Conservation (phyloP, 1,140 invertebrate species). For the Zaprionus capensis region DNA sequence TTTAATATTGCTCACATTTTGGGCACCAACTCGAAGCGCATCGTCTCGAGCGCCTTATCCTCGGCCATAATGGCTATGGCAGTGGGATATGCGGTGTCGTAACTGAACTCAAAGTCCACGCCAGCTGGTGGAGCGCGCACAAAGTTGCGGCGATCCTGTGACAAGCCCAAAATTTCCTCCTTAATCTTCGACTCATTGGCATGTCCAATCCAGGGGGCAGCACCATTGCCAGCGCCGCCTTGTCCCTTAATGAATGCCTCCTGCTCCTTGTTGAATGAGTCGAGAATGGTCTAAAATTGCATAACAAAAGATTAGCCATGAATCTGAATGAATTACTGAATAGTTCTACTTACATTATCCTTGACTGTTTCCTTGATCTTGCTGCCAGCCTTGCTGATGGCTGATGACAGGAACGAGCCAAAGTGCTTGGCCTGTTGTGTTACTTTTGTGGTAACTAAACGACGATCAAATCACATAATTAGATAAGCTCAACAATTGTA, state of each 20-base stretch:
- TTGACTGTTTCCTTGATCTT: constrained; percentile 98
- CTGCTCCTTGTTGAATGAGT: constrained; percentile 98
- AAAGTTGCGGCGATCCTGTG: constrained; percentile 98
- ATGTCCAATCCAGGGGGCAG: constrained; percentile 96
- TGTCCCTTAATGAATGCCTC: constrained; percentile 96
- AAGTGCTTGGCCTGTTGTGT: constrained; percentile 95
- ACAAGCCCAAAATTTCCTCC: constrained; percentile 96
- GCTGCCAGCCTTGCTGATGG: constrained; percentile 95
- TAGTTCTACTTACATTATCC: constrained; percentile 92
- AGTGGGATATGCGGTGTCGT: constrained; percentile 94
- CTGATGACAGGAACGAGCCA: constrained; percentile 95
- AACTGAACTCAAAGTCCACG: constrained; percentile 98
- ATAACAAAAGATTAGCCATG: neutral
- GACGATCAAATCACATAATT: neutral
- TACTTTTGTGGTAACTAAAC: constrained; percentile 94
- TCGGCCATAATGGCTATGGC: constrained; percentile 97
- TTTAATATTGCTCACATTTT: constrained; percentile 90
- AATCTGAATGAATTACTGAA: neutral
- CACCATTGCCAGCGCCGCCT: constrained; percentile 90
- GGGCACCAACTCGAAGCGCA: constrained; percentile 99
- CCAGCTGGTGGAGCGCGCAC: constrained; percentile 97
- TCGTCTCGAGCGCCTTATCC: constrained; percentile 97
- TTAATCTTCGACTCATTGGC: constrained; percentile 95
- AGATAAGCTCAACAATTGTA: neutral
- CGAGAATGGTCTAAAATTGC: constrained; percentile 92